Base-by-base conservation (phyloP, 2,113 vertebrate species). In the Eptatretus burgeri region DNA sequence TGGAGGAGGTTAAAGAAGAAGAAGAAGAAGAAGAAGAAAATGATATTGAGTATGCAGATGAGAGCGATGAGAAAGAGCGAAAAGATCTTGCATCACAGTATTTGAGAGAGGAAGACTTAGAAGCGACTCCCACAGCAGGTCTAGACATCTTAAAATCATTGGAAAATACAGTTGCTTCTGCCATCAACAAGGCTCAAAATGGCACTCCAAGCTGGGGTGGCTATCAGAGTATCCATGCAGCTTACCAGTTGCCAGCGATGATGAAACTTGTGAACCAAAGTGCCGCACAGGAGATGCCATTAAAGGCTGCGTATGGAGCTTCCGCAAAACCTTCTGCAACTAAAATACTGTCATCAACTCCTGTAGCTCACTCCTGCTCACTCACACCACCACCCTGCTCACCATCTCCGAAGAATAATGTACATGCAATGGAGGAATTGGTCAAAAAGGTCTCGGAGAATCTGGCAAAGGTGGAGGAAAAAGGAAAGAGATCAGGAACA, bases 81-180 rank as follows among this genome's bases (percentile, higher is more conserved):
- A 80, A 77, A 13, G 71, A 75, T 49, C 81, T 89, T 64, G 88
- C 89, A 72, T 96, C 94, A 65, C 88, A 89, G 64, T 96, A 95
- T 66, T 79, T 96, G 13, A 75, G 85, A 63, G 91, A 96, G 69
- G 91, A 96, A 71, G 91, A 96, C 71, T 75, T 96, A 64, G 91
- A 95, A 68, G 84, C 93, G 11, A 82, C 82, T 49, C 78, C 85
- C 1, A 81, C 83, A 60, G 88, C 82, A 20, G 88, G 88, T 66
- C 84, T 85, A 66, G 91, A 96, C 75, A 96, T 96, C 70, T 74
- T 96, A 63, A 96, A 96, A 74, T 96, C 91, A 41, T 74, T 96
- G 72, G 91, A 93, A 73, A 96, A 95, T 66, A 96, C 88, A 0
- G 79, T 81, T 20, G 78, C 79, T 10, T 79, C 79, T 50, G 79